Base-by-base conservation (phyloP, 2,888 invertebrate genomes). In the Mythimna impura region DNA sequence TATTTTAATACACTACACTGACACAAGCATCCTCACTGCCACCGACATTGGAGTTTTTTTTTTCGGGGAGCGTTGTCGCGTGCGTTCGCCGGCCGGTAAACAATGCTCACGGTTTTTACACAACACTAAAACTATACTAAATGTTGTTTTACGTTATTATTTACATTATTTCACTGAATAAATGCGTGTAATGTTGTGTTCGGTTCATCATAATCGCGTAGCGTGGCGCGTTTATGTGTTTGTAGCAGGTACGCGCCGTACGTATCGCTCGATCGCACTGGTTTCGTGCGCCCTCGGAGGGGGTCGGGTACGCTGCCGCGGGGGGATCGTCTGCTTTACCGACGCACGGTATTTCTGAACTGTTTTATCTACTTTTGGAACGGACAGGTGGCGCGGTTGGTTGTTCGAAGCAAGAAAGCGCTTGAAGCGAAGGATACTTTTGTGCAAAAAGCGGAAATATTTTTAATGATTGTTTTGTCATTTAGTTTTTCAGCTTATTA, bases 11-110 rank as follows among this genome's bases (percentile, higher is more conserved):
- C 95, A 95, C 95, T 94, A 94, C 94, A 96, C 95, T 92, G 92
- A 90, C 95, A 95, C 94, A 91, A 91, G 89, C 93, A 91, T 94
- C 91, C 94, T 91, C 92, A 88, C 93, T 91, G 90, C 91, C 93
- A 92, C 94, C 93, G 94, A 95, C 95, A 96, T 95, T 91, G 92
- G 92, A 92, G 91, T 91, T 92, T 92, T 87, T 90, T 91, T 93
- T 93, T 94, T 93, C 92, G 92, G 90, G 89, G 91, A 92, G 93
- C 93, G 93, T 91, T 92, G 93, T 94, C 97, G 90, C 97, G 97
- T 90, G 97, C 97, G 92, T 93, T 92, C 90, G 92, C 95, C 97
- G 94, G 98, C 98, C 89, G 98, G 98, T 80, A 97, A 97, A 87
- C 87, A 87, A 88, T 81, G 68, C 86, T 79, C 86, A 81, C 79